phyloP scores from a whole-genome alignment of 2,797 vertebrate species.

The Cichlasoma orientale region DNA sequence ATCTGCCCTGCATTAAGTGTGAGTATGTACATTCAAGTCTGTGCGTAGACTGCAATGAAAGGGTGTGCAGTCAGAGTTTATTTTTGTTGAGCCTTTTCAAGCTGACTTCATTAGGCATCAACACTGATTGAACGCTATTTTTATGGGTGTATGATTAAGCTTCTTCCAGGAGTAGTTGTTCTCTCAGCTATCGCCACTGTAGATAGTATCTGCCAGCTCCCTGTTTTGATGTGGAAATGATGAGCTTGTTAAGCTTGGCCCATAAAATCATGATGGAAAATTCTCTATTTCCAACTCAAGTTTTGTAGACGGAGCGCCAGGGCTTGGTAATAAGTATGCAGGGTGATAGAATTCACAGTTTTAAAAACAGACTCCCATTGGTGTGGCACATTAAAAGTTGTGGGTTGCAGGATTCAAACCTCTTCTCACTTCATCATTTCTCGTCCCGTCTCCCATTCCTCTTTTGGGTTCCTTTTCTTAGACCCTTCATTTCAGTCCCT shows the following conservation, averaged over 20 bases:
- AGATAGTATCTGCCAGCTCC: conserved; percentile 51
- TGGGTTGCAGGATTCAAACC: conserved; percentile 1
- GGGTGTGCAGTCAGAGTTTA: conserved; percentile 33
- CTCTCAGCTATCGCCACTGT: conserved; percentile 39
- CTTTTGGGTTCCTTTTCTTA: neutral
- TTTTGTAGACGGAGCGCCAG: conserved; percentile 20
- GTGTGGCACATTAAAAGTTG: conserved; percentile 6
- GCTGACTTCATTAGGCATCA: conserved; percentile 62
- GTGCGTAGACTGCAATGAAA: conserved; percentile 3
- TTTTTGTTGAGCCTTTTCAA: conserved; percentile 48
- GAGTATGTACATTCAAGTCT: conserved; percentile 6
- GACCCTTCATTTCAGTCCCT: neutral
- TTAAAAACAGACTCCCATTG: conserved; percentile 32
- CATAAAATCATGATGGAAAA: conserved; percentile 46
- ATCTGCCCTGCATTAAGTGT: neutral
- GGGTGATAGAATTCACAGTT: conserved; percentile 23
- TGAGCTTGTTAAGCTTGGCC: conserved; percentile 57
- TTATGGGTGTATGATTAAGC: conserved; percentile 49
- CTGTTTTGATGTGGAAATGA: conserved; percentile 62
- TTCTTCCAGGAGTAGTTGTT: conserved; percentile 35
- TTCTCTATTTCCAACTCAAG: conserved; percentile 22
- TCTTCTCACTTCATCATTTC: neutral
- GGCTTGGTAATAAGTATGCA: conserved; percentile 25
- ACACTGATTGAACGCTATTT: conserved; percentile 60
- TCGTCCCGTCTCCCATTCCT: neutral